Percentiles rank a stretch among this genome's conserved stretches.
phyloP scores from a whole-genome alignment of 1,140 invertebrate genomes.

The Maniola jurtina region DNA sequence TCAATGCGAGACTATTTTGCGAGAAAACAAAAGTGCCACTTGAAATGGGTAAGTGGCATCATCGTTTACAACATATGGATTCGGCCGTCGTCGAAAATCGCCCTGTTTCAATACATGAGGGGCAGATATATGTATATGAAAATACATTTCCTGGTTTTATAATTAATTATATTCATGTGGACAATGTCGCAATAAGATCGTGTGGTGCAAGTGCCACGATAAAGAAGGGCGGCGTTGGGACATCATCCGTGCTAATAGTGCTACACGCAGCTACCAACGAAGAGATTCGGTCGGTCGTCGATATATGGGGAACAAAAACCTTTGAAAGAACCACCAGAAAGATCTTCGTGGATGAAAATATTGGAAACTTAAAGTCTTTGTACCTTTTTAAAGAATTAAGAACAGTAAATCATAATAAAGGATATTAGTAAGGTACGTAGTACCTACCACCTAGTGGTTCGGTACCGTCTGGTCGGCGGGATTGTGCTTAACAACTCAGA shows the following conservation, averaged over 20 bases:
- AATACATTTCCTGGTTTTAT: slow-evolving; percentile 56
- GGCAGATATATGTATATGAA: slow-evolving; percentile 64
- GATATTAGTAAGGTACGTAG: too few relatives aligned
- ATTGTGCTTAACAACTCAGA: too few relatives aligned
- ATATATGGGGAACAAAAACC: slow-evolving; percentile 56
- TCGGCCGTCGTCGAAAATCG: slow-evolving; percentile 58
- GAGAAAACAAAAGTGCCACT: slow-evolving; percentile 51
- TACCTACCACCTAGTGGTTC: too few relatives aligned
- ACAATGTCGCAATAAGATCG: slow-evolving; percentile 56
- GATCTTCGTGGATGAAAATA: slow-evolving; percentile 11
- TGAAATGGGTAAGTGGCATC: slow-evolving; percentile 53
- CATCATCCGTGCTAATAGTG: slow-evolving; percentile 49
- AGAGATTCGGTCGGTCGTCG: slow-evolving; percentile 62
- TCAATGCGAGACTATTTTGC: slow-evolving; percentile 41
- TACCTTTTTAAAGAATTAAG: slow-evolving; percentile 47
- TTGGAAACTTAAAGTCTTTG: slow-evolving; percentile 43
- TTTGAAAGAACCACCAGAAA: slow-evolving; percentile 14
- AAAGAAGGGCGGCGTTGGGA: slow-evolving; percentile 50
- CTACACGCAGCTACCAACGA: slow-evolving; percentile 52
- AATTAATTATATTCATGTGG: slow-evolving; percentile 60
- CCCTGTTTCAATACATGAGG: slow-evolving; percentile 53
- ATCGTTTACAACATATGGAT: slow-evolving; percentile 52
- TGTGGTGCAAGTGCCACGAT: slow-evolving; percentile 57
- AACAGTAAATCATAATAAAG: slow-evolving; percentile 54
- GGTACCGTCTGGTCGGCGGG: too few relatives aligned